These are phyloP conservation scores for Oscheius onirici DNA, from an alignment of 2,888 invertebrate genomes.

Conservation along the genomic window DNA sequence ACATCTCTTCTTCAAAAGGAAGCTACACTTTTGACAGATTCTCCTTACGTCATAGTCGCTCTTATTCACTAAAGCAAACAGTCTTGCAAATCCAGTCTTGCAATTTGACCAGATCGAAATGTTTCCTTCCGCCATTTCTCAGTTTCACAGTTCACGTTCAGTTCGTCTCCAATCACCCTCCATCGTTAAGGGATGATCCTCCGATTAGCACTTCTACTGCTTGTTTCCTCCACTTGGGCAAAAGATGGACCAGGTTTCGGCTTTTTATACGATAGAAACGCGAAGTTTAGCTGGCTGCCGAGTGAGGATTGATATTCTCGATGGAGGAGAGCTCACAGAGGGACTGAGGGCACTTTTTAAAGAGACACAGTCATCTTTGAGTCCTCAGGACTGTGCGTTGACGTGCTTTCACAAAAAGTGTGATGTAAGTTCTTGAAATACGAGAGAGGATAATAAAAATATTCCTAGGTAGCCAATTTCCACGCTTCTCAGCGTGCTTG, in stretches of 20 bases:
- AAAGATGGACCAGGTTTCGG: slow-evolving; percentile 19
- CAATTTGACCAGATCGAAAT: not conserved
- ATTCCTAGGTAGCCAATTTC: slow-evolving; percentile 17
- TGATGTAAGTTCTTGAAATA: slow-evolving; percentile 6
- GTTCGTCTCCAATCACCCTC: not conserved
- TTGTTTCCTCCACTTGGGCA: not conserved
- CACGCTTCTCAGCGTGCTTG: not conserved
- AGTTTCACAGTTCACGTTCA: too few relatives aligned
- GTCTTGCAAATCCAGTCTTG: not conserved
- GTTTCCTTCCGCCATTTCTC: not conserved
- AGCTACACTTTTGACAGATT: too few relatives aligned
- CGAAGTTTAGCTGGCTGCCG: not conserved
- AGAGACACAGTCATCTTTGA: not conserved
- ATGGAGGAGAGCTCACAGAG: not conserved
- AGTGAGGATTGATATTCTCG: slow-evolving; percentile 8
- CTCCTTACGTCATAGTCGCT: too few relatives aligned
- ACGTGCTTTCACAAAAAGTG: slow-evolving; percentile 17
- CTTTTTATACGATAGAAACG: not conserved
- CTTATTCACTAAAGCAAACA: too few relatives aligned
- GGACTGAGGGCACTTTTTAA: slow-evolving; percentile 17
- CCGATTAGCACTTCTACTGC: slow-evolving; percentile 16
- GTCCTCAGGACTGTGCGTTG: slow-evolving; percentile 7
- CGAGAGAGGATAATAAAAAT: not conserved
- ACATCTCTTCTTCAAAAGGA: too few relatives aligned
- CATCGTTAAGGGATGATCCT: slow-evolving; percentile 15